phyloP scores from a whole-genome alignment of 2,797 vertebrate genomes.

The Enteromius trimaculatus region DNA sequence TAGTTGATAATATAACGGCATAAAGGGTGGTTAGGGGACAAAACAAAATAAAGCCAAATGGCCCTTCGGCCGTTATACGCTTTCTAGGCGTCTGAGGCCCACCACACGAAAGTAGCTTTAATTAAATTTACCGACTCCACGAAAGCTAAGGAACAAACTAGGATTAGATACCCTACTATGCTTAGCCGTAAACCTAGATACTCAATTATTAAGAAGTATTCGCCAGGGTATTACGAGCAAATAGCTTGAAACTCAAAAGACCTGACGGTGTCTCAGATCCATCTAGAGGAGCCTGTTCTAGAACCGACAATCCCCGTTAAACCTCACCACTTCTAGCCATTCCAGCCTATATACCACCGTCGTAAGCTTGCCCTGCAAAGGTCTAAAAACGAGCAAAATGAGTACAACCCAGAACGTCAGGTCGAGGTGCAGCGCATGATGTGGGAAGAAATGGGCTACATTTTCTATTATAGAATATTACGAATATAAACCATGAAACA shows the following conservation, averaged over 20 bases:
- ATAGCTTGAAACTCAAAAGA: conserved; percentile 75
- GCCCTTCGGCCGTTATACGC: conserved; percentile 61
- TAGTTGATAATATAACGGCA: conserved; percentile 50
- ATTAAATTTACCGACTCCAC: conserved; percentile 20
- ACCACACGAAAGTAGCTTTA: conserved; percentile 66
- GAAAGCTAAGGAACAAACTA: conserved; percentile 69
- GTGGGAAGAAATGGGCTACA: conserved; percentile 71
- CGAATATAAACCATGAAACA: background rate
- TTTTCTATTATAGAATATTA: conserved; percentile 30
- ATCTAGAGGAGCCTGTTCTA: conserved; percentile 73
- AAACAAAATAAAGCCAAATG: conserved; percentile 39
- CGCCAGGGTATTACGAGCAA: conserved; percentile 66
- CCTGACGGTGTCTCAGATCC: conserved; percentile 65
- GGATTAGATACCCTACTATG: conserved; percentile 77
- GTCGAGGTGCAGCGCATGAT: conserved; percentile 67
- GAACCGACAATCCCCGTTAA: conserved; percentile 64
- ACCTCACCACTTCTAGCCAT: conserved; percentile 59
- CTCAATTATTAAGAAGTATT: accelerated
- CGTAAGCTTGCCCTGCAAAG: conserved; percentile 65
- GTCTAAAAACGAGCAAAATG: conserved; percentile 21
- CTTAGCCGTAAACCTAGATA: conserved; percentile 61
- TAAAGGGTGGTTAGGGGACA: conserved; percentile 65
- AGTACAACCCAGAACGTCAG: conserved; percentile 59
- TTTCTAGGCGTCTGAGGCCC: conserved; percentile 17
- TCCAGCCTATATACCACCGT: conserved; percentile 66